phyloP scores from a whole-genome alignment of 1,140 invertebrate species.

The Ceratosolen solmsi region DNA sequence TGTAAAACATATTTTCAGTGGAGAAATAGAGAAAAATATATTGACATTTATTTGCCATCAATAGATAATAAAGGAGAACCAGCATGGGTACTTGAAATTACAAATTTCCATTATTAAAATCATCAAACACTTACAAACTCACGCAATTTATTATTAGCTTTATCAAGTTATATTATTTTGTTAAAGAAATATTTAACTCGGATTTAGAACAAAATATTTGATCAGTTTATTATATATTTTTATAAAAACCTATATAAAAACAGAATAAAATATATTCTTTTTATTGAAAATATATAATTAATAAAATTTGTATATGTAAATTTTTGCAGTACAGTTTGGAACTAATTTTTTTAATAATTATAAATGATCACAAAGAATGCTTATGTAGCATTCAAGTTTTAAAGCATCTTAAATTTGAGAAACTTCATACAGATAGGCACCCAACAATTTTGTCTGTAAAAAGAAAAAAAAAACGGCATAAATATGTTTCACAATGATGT shows the following conservation, averaged over 20 bases:
- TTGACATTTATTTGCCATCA: slow-evolving; percentile 59
- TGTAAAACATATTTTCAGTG: slow-evolving; percentile 58
- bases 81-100: slow-evolving; percentile 67
- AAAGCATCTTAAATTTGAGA: slow-evolving; percentile 72
- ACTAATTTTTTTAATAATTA: slow-evolving; percentile 30
- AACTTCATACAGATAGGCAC: slow-evolving; percentile 88
- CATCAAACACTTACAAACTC: not conserved
- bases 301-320: slow-evolving; percentile 36
- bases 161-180: not conserved
- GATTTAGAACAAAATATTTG: slow-evolving; percentile 14
- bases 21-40: slow-evolving; percentile 45
- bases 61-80: slow-evolving; percentile 62
- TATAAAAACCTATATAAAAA: slow-evolving; percentile 18
- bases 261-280: slow-evolving; percentile 38
- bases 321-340: slow-evolving; percentile 11
- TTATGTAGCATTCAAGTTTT: slow-evolving; percentile 23
- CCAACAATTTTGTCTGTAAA: slow-evolving; percentile 89
- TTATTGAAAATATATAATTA: slow-evolving; percentile 28
- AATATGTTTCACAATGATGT: too few relatives aligned
- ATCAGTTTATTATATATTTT: slow-evolving; percentile 44
- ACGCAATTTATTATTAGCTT: too few relatives aligned
- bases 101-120: slow-evolving; percentile 2
- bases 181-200: slow-evolving; percentile 2
- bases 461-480: too few relatives aligned
- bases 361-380: slow-evolving; percentile 42